phyloP scores from a whole-genome alignment of 2,888 invertebrate genomes.

The Dryadula phaetusa region DNA sequence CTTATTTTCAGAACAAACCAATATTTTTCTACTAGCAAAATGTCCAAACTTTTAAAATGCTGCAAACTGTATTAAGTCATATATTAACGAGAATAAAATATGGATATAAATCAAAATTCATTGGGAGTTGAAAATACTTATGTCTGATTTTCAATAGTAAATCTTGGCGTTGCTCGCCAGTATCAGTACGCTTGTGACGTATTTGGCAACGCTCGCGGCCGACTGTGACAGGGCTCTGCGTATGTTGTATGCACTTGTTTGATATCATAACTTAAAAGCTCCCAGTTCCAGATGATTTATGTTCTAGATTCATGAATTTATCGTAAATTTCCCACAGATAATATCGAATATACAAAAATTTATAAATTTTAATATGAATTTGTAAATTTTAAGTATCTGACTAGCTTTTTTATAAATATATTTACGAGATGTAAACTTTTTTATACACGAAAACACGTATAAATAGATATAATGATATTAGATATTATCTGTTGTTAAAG shows the following conservation, averaged over 20 bases:
- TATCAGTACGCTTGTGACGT: conserved; percentile 71
- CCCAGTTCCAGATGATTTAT: conserved; percentile 34
- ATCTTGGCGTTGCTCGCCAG: conserved; percentile 39
- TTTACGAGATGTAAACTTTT: too few species aligned
- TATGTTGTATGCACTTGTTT: conserved; percentile 50
- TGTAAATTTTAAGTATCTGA: background rate
- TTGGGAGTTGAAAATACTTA: conserved; percentile 25
- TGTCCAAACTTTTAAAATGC: conserved; percentile 7
- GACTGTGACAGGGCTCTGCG: conserved; percentile 70
- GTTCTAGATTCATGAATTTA: conserved; percentile 17
- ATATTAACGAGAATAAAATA: conserved; percentile 15
- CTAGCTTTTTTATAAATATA: too few species aligned
- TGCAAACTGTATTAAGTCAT: conserved; percentile 16
- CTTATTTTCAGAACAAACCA: conserved; percentile 11
- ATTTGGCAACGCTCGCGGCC: conserved; percentile 77
- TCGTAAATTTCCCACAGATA: background rate
- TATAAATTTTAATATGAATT: background rate
- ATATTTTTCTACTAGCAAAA: conserved; percentile 2
- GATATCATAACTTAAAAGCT: conserved; percentile 38
- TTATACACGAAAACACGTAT: too few species aligned
- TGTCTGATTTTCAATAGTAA: conserved; percentile 36
- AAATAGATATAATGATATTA: too few species aligned
- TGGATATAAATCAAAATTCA: conserved; percentile 24
- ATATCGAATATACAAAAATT: background rate
- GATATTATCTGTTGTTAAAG: too few species aligned